phyloP scores from a whole-genome alignment of 2,113 vertebrate species.

The Eurypyga helias region DNA sequence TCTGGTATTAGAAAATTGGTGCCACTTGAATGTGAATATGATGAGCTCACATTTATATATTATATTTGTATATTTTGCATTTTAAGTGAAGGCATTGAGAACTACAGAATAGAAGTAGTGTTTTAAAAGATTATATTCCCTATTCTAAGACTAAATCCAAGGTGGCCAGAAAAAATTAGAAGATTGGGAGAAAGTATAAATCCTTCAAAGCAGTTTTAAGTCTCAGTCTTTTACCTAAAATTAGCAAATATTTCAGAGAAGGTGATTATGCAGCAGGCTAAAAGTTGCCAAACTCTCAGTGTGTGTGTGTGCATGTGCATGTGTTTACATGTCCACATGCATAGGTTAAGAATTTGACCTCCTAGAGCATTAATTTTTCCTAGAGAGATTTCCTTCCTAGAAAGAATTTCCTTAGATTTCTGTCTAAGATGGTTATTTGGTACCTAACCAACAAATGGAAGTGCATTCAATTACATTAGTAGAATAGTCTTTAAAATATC shows the following conservation, averaged over 20 bases:
- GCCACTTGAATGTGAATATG: not conserved
- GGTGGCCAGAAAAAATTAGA: not conserved
- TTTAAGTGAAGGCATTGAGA: not conserved
- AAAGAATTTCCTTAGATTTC: not conserved
- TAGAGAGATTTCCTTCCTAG: not conserved
- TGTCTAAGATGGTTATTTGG: not conserved
- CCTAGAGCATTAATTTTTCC: not conserved
- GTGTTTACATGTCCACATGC: rapidly evolving
- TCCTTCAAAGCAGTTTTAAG: not conserved
- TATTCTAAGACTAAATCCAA: not conserved
- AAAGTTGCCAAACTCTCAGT: not conserved
- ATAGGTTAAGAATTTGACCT: not conserved
- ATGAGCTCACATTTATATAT: not conserved
- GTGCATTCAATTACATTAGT: not conserved
- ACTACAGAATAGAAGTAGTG: not conserved
- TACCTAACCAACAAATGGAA: not conserved
- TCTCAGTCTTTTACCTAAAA: not conserved
- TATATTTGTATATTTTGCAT: not conserved
- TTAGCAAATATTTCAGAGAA: not conserved
- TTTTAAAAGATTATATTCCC: not conserved
- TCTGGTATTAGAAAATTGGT: not conserved
- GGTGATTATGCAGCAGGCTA: not conserved
- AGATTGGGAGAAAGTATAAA: not conserved
- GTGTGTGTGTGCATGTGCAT: too few relatives aligned
- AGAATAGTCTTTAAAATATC: not conserved